phyloP scores from a whole-genome alignment of 2,797 vertebrate species.

The Alectoris magna region DNA sequence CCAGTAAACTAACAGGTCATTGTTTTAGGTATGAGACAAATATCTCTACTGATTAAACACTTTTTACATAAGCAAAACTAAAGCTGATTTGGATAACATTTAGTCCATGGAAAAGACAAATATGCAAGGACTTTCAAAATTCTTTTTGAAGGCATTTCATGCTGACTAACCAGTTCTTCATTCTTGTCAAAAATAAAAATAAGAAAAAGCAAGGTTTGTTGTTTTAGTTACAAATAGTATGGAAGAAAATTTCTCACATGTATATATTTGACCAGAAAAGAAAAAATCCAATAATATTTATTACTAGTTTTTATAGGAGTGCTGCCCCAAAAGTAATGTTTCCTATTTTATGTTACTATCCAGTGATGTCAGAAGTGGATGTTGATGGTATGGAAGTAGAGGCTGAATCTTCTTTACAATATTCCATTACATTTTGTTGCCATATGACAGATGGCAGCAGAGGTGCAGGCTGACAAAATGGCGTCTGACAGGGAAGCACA shows the following conservation, averaged over 20 bases:
- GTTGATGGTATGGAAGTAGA: too few relatives aligned
- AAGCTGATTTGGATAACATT: neutral
- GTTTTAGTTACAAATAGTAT: neutral
- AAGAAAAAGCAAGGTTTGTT: fast-evolving
- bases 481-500: too few relatives aligned
- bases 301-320: neutral
- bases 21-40: neutral
- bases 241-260: neutral
- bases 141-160: neutral
- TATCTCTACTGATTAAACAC: neutral
- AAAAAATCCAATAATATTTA: neutral
- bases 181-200: neutral
- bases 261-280: neutral
- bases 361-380: too few relatives aligned
- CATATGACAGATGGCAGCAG: too few relatives aligned
- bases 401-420: too few relatives aligned
- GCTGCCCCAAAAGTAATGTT: too few relatives aligned
- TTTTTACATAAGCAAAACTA: neutral
- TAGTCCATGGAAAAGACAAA: neutral
- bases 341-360: too few relatives aligned
- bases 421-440: too few relatives aligned
- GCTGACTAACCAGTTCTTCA: neutral
- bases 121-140: neutral
- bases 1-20: neutral
- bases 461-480: too few relatives aligned